Evolutionary conservation across 2,888 invertebrate species (phyloP).

Genomic region (Aleiodes alternator): DNA sequence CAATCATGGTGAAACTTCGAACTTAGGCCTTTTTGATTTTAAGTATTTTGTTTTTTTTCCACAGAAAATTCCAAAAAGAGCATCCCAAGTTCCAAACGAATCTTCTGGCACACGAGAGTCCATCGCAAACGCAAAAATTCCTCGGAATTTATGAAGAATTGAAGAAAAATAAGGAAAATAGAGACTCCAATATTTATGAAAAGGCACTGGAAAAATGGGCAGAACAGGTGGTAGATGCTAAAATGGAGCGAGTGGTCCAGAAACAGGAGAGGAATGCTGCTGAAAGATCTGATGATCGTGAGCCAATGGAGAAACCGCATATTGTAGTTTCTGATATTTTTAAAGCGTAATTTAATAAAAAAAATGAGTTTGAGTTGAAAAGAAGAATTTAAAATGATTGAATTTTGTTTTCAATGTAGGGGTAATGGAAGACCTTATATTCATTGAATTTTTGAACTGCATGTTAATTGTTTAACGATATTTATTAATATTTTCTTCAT

Average conservation of each 20-base stretch:
- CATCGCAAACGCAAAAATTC: slow-evolving; percentile 79
- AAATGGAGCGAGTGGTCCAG: not conserved
- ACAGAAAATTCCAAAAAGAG: slow-evolving; percentile 82
- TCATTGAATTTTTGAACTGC: too few relatives aligned
- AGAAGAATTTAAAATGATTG: not conserved
- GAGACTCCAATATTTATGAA: slow-evolving; percentile 1
- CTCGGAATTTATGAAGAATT: slow-evolving; percentile 80
- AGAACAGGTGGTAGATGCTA: not conserved
- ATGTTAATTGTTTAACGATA: too few relatives aligned
- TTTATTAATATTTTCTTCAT: too few relatives aligned
- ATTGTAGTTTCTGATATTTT: slow-evolving; percentile 12
- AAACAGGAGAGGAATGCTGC: not conserved
- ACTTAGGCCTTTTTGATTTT: not conserved
- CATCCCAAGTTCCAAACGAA: slow-evolving; percentile 78
- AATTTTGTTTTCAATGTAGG: too few relatives aligned
- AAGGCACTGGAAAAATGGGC: slow-evolving; percentile 21
- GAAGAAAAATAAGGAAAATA: slow-evolving; percentile 67
- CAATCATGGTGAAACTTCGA: too few relatives aligned
- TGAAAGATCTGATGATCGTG: not conserved
- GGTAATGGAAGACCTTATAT: too few relatives aligned
- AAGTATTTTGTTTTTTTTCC: slow-evolving; percentile 54
- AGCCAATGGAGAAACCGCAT: not conserved
- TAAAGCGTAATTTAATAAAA: slow-evolving; percentile 28
- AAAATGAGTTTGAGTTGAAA: slow-evolving; percentile 3
- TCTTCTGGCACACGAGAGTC: slow-evolving; percentile 77